A percentile compares a stretch with the other conserved stretches of the same genome.
phyloP scores from a whole-genome alignment of 2,888 invertebrate species.

The Melanostoma mellinum region DNA sequence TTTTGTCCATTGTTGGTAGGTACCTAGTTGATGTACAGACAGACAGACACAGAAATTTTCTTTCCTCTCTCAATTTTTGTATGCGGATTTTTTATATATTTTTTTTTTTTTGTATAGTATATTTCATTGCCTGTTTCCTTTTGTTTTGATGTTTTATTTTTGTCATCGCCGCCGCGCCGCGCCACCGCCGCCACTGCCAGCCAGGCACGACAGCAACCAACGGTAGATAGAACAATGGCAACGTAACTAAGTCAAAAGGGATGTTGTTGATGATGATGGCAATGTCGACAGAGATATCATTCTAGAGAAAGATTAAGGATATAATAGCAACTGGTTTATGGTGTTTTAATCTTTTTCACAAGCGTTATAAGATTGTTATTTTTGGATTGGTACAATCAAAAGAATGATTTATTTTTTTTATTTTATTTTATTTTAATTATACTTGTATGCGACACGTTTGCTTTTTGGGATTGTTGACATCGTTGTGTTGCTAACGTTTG shows the following conservation, averaged over 20 bases:
- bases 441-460: background rate
- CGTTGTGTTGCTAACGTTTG: too few species aligned
- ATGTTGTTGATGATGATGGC: conserved; percentile 51
- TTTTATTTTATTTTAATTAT: background rate
- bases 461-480: background rate
- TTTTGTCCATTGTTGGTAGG: conserved; percentile 63
- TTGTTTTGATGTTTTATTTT: conserved; percentile 65
- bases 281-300: conserved; percentile 47
- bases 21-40: background rate
- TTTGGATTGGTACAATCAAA: conserved; percentile 5
- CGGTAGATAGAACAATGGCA: conserved; percentile 43
- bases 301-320: conserved; percentile 41
- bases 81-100: conserved; percentile 7
- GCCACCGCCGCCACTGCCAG: background rate
- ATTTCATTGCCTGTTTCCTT: conserved; percentile 35
- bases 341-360: conserved; percentile 58
- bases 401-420: background rate
- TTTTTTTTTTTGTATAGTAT: conserved; percentile 10
- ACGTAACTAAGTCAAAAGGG: conserved; percentile 61
- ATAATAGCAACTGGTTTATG: conserved; percentile 47
- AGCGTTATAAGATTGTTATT: conserved; percentile 37
- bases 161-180: conserved; percentile 28
- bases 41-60: conserved; percentile 31
- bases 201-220: background rate
- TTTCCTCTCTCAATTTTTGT: conserved; percentile 27